These are phyloP conservation scores for Dendroctonus ponderosae DNA, from an alignment of 1,140 invertebrate species.

Conservation along the genomic window DNA sequence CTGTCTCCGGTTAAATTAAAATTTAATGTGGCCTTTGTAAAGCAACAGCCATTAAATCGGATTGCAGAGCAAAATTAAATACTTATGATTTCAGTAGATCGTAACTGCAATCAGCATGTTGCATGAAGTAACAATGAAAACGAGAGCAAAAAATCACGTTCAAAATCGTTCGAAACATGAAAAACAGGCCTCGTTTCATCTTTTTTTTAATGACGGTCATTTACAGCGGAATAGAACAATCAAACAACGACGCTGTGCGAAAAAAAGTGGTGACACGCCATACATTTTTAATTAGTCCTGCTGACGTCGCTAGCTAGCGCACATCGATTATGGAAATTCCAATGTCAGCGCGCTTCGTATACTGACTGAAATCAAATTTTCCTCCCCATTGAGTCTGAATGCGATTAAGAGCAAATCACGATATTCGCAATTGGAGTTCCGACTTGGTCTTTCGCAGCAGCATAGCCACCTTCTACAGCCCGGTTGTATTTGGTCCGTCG, in stretches of 20 bases:
- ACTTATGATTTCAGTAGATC: too few relatives aligned
- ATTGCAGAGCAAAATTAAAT: too few relatives aligned
- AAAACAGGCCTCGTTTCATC: too few relatives aligned
- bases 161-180: too few relatives aligned
- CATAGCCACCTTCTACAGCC: conserved; percentile 11
- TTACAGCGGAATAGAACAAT: neutral
- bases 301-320: conserved; percentile 25
- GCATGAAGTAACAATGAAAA: too few relatives aligned
- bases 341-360: conserved; percentile 32
- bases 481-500: too few relatives aligned
- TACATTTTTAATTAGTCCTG: conserved; percentile 45
- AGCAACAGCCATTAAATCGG: too few relatives aligned
- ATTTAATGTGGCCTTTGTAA: too few relatives aligned
- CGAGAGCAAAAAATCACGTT: too few relatives aligned
- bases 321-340: conserved; percentile 44
- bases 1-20: too few relatives aligned
- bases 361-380: conserved; percentile 42
- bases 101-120: too few relatives aligned
- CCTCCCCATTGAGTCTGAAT: conserved; percentile 43
- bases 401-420: conserved; percentile 41
- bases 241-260: conserved; percentile 1
- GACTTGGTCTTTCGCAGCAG: conserved; percentile 5
- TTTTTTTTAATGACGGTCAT: neutral
- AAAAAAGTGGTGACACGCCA: conserved; percentile 22
- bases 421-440: conserved; percentile 13